These are phyloP conservation scores for Camptogramma bilineatum DNA, from an alignment of 2,888 invertebrate species.

Conservation along the genomic window DNA sequence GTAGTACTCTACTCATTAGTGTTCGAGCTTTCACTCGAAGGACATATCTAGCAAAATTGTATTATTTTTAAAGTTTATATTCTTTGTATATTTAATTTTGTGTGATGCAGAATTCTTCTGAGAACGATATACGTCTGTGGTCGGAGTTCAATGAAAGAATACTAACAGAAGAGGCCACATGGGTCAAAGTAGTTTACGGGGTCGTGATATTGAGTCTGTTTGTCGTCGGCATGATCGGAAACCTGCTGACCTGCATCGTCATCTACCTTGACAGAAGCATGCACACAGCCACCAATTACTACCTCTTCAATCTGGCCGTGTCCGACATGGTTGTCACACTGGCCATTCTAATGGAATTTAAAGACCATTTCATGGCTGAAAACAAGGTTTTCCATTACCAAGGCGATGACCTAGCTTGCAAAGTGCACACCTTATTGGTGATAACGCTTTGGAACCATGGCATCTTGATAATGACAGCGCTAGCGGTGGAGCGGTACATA, in stretches of 20 bases:
- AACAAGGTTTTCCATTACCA: slow-evolving; percentile 47
- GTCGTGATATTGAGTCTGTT: slow-evolving; percentile 52
- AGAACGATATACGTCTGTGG: slow-evolving; percentile 52
- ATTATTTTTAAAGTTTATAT: background rate
- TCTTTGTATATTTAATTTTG: background rate
- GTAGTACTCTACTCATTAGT: slow-evolving; percentile 21
- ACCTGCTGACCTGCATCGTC: slow-evolving; percentile 73
- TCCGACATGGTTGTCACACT: slow-evolving; percentile 70
- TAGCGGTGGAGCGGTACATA: slow-evolving; percentile 66
- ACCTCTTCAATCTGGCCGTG: slow-evolving; percentile 71
- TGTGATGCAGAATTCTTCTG: slow-evolving; percentile 22
- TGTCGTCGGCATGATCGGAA: slow-evolving; percentile 61
- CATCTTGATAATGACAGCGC: slow-evolving; percentile 63
- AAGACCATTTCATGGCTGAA: slow-evolving; percentile 47
- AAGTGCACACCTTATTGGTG: slow-evolving; percentile 60
- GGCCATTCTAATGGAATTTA: slow-evolving; percentile 60
- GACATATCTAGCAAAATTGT: background rate
- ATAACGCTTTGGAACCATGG: slow-evolving; percentile 64
- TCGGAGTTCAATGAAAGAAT: slow-evolving; percentile 49
- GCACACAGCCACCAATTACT: slow-evolving; percentile 75
- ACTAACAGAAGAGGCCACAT: slow-evolving; percentile 46
- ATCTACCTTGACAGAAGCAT: slow-evolving; percentile 69
- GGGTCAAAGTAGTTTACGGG: slow-evolving; percentile 46
- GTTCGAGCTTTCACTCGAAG: slow-evolving; percentile 4
- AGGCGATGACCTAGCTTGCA: slow-evolving; percentile 55